Base-by-base conservation (phyloP, 2,888 invertebrate genomes). In the Neelides folsomi region DNA sequence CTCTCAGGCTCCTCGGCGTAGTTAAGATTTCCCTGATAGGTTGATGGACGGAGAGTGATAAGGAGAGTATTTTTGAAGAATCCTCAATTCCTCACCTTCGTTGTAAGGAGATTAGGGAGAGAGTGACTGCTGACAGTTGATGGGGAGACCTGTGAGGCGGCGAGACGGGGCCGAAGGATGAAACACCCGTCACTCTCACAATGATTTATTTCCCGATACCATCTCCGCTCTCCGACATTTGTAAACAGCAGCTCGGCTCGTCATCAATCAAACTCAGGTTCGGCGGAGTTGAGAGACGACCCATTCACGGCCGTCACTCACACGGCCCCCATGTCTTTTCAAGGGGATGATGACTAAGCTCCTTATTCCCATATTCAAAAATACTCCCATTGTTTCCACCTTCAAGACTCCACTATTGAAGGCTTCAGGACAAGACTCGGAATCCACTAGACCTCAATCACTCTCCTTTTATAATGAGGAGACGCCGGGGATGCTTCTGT, bases 181-280 rank as follows among this genome's bases (percentile, higher is more conserved):
- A 42, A 18, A 19, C 16, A 19, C 18, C 18, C 35, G 47, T 20
- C 20, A 34, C 51, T 51, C 41, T 46, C 40, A 47, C 50, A 53
- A 53, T 56, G 55, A 56, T 56, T 53, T 53, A 56, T 56, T 52
- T 51, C 47, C 51, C 47, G 55, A 56, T 56, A 56, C 46, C 50
- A 52, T 52, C 52, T 52, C 50, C 44, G 48, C 49, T 48, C 48
- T 52, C 53, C 51, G 55, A 53, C 55, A 56, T 56, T 52, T 56
- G 55, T 56, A 56, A 56, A 56, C 55, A 56, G 49, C 49, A 56
- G 53, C 51, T 51, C 48, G 48, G 43, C 48, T 48, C 44, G 42
- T 56, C 55, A 56, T 56, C 55, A 56, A 53, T 56, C 55, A 56
- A 56, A 53, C 44, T 48, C 40, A 41, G 36, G 13, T 39, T 39